phyloP scores from a whole-genome alignment of 2,888 invertebrate genomes.

The Tromatobia lineatoria region DNA sequence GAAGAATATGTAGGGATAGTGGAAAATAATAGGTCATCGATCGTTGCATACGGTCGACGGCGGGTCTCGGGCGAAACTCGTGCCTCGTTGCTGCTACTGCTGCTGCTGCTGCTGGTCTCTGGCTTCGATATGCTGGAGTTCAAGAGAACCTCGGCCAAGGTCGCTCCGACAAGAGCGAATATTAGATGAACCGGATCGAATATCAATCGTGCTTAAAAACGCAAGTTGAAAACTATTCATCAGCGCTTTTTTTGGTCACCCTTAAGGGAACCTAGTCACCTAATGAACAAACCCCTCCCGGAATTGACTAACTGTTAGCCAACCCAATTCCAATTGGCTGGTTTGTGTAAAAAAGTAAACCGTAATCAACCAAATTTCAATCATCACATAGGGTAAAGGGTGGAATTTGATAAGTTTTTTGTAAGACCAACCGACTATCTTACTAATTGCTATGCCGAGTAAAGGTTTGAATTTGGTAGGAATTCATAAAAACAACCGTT shows the following conservation, averaged over 20 bases:
- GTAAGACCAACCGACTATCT: no score
- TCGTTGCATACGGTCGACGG: constrained; percentile 44
- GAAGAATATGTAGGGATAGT: constrained; percentile 17
- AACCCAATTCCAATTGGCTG: no score
- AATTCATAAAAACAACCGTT: no score
- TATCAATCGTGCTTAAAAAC: constrained; percentile 16
- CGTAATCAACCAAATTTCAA: no score
- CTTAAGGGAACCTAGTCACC: neutral
- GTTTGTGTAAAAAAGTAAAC: no score
- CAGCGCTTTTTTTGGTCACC: neutral
- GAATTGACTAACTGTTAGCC: no score
- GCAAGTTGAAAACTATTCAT: constrained; percentile 12
- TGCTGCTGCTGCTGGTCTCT: constrained; percentile 16
- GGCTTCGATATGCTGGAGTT: constrained; percentile 34
- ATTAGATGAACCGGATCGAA: constrained; percentile 24
- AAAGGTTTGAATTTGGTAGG: no score
- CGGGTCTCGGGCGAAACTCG: constrained; percentile 58
- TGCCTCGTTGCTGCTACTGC: constrained; percentile 22
- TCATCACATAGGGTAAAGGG: no score
- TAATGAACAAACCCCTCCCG: no score
- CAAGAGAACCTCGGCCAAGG: constrained; percentile 48
- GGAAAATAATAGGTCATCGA: constrained; percentile 65
- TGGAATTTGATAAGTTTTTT: no score
- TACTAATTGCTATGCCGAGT: no score
- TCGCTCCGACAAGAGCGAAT: constrained; percentile 24